phyloP scores from a whole-genome alignment of 2,797 vertebrate species.

The Rousettus madagascariensis region DNA sequence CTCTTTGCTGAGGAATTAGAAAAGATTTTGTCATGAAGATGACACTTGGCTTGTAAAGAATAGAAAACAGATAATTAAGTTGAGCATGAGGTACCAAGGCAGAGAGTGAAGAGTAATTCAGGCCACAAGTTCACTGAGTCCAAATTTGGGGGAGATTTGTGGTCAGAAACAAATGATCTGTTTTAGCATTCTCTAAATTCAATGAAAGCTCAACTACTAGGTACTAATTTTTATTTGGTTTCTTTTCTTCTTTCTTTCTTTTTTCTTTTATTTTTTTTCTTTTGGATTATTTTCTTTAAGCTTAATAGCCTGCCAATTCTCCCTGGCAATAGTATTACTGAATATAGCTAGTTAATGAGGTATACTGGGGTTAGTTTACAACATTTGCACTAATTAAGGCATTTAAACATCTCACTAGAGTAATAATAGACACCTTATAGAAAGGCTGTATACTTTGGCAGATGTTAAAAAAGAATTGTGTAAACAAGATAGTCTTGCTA shows the following conservation, averaged over 20 bases:
- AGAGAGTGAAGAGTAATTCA: neutral
- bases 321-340: constrained; percentile 42
- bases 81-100: neutral
- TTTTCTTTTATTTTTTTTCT: neutral
- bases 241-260: neutral
- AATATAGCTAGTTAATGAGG: constrained; percentile 63
- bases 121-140: constrained; percentile 18
- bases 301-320: constrained; percentile 57
- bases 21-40: constrained; percentile 30
- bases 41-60: constrained; percentile 13
- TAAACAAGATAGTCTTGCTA: constrained; percentile 20
- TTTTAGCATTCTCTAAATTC: constrained; percentile 32
- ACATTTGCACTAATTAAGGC: constrained; percentile 60
- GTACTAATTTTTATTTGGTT: constrained; percentile 46
- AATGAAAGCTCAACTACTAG: neutral
- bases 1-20: neutral
- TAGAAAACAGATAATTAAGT: constrained; percentile 11
- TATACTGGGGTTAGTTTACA: constrained; percentile 64
- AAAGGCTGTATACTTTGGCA: constrained; percentile 38
- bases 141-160: constrained; percentile 27
- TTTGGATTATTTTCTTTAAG: constrained; percentile 55
- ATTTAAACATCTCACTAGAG: constrained; percentile 61
- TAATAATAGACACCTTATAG: constrained; percentile 55
- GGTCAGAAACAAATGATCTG: constrained; percentile 39
- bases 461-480: constrained; percentile 24